phyloP scores from a whole-genome alignment of 2,113 vertebrate genomes.

The Machaerirhynchus nigripectus region DNA sequence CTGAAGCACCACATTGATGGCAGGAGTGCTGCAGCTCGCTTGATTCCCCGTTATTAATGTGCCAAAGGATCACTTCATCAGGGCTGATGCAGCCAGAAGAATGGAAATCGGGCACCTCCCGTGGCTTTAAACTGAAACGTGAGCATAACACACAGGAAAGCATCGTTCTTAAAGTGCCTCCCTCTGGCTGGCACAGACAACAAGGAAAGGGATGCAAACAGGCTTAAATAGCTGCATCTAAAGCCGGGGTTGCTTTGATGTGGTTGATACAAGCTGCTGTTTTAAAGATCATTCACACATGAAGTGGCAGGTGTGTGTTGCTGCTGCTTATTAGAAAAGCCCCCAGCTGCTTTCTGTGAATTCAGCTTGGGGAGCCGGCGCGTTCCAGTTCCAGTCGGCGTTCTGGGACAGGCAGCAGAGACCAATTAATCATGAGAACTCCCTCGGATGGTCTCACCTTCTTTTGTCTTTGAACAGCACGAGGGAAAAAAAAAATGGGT shows the following conservation, averaged over 20 bases:
- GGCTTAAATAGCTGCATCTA: not conserved
- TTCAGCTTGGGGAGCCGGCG: not conserved
- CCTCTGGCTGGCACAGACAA: not conserved
- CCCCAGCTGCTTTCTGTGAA: conserved; percentile 38
- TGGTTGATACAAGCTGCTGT: not conserved
- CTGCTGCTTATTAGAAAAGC: not conserved
- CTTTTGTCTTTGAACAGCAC: conserved; percentile 71
- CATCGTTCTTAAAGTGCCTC: not conserved
- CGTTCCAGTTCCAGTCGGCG: conserved; percentile 51
- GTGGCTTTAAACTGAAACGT: not conserved
- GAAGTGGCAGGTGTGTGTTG: not conserved
- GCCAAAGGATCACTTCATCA: not conserved
- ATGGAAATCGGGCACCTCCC: not conserved
- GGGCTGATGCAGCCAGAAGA: not conserved
- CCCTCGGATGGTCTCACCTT: conserved; percentile 67
- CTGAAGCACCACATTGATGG: not conserved
- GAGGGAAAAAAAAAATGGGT: conserved; percentile 56
- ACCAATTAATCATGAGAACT: conserved; percentile 68
- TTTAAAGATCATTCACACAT: not conserved
- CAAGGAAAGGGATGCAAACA: not conserved
- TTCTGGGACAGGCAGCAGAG: conserved; percentile 59
- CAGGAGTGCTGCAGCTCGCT: not conserved
- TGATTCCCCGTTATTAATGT: not conserved
- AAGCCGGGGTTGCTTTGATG: not conserved
- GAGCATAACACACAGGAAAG: not conserved